Base-by-base conservation (phyloP, 2,888 invertebrate genomes). In the Rhagonycha lutea region DNA sequence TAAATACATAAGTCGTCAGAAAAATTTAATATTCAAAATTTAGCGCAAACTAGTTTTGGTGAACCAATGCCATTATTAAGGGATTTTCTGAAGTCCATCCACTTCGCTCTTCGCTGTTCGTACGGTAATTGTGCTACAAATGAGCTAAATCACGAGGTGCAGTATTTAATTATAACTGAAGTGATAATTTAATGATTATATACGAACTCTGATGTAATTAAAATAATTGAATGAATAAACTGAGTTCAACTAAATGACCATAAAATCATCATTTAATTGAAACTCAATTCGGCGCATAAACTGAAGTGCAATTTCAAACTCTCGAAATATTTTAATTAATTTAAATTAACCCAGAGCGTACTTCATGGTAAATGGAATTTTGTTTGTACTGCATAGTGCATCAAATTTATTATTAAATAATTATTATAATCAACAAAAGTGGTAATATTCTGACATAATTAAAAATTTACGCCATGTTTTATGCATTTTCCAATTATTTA, bases 91-190 rank as follows among this genome's bases (percentile, higher is more conserved):
- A 71, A 77, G 74, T 61, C 32, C 69, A 61, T 47, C 47, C 47
- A 47, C 47, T 47, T 47, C n/a, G 8, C 47, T 2, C 32, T 32
- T 47, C 47, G 47, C n/a, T n/a, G n/a, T 47, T 47, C 47, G n/a
- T 67, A 68, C 60, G 72, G 73, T 67, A 74, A 77, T 77, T 77
- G 71, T 63, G n/a, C 63, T 65, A 69, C 77, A 77, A 77, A 74
- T 72, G 77, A 76, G 70, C 74, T 74, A 74, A 74, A 77, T 68
- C 69, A 63, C 71, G 71, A 72, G 72, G 74, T 47, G 72, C 77
- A 69, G 74, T 71, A 77, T 74, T 77, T 77, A 69, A 77, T 77
- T 77, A 71, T 74, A 73, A 62, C 71, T 74, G 74, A 74, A 74
- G 74, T 68, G 77, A 77, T 74, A 74, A 77, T 77, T 74, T 70